These are phyloP conservation scores for Ahaetulla prasina DNA, from an alignment of 2,113 vertebrate species.

Conservation along the genomic window DNA sequence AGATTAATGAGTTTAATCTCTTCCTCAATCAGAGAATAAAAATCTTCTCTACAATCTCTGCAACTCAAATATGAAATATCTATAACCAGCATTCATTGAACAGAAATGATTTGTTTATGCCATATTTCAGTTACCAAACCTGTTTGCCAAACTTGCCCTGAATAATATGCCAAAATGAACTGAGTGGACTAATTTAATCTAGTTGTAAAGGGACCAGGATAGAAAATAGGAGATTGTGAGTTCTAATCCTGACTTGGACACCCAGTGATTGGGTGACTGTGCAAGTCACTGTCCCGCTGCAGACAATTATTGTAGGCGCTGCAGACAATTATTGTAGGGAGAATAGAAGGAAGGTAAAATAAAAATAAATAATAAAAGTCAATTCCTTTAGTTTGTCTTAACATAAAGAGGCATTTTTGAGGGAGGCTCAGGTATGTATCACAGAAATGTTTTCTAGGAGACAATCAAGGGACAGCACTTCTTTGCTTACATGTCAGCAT, in stretches of 20 bases:
- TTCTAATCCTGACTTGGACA: background rate
- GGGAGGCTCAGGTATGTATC: background rate
- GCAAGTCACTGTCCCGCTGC: background rate
- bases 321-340: background rate
- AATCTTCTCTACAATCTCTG: background rate
- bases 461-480: background rate
- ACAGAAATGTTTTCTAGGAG: background rate
- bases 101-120: background rate
- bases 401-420: background rate
- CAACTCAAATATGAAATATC: slow-evolving; percentile 2
- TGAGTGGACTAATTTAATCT: background rate
- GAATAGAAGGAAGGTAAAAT: background rate
- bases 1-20: background rate
- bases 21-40: background rate
- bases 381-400: background rate
- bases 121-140: background rate
- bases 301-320: background rate
- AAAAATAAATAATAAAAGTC: background rate
- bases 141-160: background rate
- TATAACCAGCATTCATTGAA: slow-evolving; percentile 20
- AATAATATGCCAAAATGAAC: background rate
- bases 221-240: background rate
- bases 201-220: background rate
- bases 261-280: background rate
- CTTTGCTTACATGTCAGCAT: background rate